Percentiles rank a stretch among this genome's conserved stretches.
These are phyloP conservation scores for Cetoscarus ocellatus DNA, from an alignment of 2,797 vertebrate species.

Conservation along the genomic window DNA sequence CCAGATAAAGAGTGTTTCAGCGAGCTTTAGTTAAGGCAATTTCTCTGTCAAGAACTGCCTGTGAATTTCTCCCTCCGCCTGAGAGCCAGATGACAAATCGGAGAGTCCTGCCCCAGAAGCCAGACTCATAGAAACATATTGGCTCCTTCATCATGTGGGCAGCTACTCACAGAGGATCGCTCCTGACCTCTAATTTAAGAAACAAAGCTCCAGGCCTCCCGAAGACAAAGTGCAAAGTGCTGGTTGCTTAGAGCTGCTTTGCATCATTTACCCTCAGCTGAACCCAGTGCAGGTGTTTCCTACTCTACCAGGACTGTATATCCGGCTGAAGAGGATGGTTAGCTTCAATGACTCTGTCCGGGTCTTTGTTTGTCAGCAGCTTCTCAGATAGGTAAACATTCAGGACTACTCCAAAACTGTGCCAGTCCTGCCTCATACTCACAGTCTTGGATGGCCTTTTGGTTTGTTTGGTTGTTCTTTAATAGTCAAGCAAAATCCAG, in stretches of 20 bases:
- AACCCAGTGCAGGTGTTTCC: conserved; percentile 3
- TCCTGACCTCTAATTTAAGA: conserved; percentile 55
- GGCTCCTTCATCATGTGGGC: conserved; percentile 52
- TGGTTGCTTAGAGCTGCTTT: conserved; percentile 30
- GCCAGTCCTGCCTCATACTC: no score
- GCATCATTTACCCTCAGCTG: conserved; percentile 8
- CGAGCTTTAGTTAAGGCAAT: conserved; percentile 1
- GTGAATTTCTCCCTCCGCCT: conserved; percentile 27
- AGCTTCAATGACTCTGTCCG: not conserved
- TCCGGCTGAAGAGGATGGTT: conserved; percentile 4
- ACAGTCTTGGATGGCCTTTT: no score
- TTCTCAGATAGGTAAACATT: conserved; percentile 1
- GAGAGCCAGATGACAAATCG: conserved; percentile 56
- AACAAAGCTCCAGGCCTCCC: conserved; percentile 47
- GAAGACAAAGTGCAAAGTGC: conserved; percentile 28
- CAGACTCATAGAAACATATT: conserved; percentile 50
- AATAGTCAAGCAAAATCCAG: no score
- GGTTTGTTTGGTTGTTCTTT: no score
- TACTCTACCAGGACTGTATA: conserved; percentile 9
- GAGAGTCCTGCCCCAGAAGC: conserved; percentile 44
- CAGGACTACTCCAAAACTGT: no score
- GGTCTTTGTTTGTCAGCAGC: no score
- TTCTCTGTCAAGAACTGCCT: conserved; percentile 19
- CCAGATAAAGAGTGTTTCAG: conserved; percentile 6
- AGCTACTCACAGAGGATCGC: conserved; percentile 30